Evolutionary conservation across 2,797 vertebrate species (phyloP).

Genomic region (Parambassis ranga): DNA sequence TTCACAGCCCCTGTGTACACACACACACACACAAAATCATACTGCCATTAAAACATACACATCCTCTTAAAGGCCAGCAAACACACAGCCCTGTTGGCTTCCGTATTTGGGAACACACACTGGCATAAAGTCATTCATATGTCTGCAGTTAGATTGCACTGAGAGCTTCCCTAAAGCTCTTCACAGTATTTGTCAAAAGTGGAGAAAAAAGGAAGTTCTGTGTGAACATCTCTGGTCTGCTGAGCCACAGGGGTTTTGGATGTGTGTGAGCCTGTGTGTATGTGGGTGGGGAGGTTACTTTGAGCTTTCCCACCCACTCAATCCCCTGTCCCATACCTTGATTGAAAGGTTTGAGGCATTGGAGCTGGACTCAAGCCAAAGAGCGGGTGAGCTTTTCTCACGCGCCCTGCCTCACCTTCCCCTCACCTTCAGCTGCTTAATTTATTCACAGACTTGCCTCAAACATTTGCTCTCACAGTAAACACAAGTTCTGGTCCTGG

Average conservation of each 20-base stretch:
- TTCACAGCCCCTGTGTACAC: slow-evolving; percentile 65
- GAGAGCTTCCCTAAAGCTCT: slow-evolving; percentile 11
- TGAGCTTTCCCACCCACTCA: slow-evolving; percentile 56
- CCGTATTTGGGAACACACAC: not conserved
- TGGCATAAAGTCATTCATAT: not conserved
- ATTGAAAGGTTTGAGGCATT: slow-evolving; percentile 26
- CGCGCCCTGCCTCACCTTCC: slow-evolving; percentile 38
- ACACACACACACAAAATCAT: slow-evolving; percentile 13
- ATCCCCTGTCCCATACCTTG: slow-evolving; percentile 29
- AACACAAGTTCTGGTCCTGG: slow-evolving; percentile 22
- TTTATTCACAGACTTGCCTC: slow-evolving; percentile 32
- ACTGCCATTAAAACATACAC: slow-evolving; percentile 53
- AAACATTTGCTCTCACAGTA: slow-evolving; percentile 16
- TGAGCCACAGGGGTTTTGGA: slow-evolving; percentile 40
- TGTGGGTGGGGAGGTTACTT: slow-evolving; percentile 49
- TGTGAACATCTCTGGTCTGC: slow-evolving; percentile 33
- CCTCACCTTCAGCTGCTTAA: slow-evolving; percentile 40
- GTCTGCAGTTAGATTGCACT: not conserved
- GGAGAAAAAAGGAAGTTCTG: slow-evolving; percentile 8
- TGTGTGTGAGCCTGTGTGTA: slow-evolving; percentile 23
- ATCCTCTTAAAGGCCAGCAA: slow-evolving; percentile 61
- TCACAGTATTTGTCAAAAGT: slow-evolving; percentile 11
- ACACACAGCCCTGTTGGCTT: slow-evolving; percentile 31
- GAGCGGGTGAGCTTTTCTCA: slow-evolving; percentile 24
- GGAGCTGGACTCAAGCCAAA: slow-evolving; percentile 23